These are phyloP conservation scores for Dorcus parallelipipedus DNA, from an alignment of 2,888 invertebrate species.

Conservation along the genomic window DNA sequence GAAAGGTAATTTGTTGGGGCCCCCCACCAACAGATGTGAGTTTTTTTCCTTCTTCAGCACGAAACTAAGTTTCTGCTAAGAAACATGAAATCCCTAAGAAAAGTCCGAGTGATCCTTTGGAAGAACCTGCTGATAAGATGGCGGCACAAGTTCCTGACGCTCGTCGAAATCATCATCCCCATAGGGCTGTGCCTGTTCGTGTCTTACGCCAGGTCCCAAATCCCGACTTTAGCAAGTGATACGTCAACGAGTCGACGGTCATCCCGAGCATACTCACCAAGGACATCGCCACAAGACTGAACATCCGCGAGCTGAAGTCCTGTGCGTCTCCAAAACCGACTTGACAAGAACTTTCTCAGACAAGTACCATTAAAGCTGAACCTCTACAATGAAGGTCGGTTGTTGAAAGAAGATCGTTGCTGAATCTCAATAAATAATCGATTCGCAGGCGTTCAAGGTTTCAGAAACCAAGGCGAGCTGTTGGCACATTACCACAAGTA, in stretches of 20 bases:
- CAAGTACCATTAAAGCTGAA: conserved; percentile 36
- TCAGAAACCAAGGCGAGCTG: too few species aligned
- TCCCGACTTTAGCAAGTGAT: conserved; percentile 37
- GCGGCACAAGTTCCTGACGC: conserved; percentile 40
- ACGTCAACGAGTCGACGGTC: conserved; percentile 34
- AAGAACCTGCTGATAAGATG: conserved; percentile 41
- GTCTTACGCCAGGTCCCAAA: conserved; percentile 40
- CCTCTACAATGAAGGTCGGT: conserved; percentile 38
- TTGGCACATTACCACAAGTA: too few species aligned
- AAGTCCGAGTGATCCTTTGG: conserved; percentile 30
- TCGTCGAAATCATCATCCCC: conserved; percentile 40
- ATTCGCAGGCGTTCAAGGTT: conserved; percentile 29
- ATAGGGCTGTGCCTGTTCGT: conserved; percentile 40
- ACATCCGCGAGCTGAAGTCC: conserved; percentile 24
- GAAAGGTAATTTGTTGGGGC: too few species aligned
- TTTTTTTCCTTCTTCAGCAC: too few species aligned
- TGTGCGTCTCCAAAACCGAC: conserved; percentile 36
- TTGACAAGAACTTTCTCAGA: conserved; percentile 35
- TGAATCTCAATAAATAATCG: too few species aligned
- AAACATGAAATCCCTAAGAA: too few species aligned
- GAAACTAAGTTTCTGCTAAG: too few species aligned
- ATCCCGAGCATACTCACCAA: conserved; percentile 14
- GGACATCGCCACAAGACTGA: conserved; percentile 25
- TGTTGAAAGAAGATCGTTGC: background rate
- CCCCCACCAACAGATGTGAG: too few species aligned